phyloP scores from a whole-genome alignment of 2,797 vertebrate species.

The Gymnocypris eckloni region DNA sequence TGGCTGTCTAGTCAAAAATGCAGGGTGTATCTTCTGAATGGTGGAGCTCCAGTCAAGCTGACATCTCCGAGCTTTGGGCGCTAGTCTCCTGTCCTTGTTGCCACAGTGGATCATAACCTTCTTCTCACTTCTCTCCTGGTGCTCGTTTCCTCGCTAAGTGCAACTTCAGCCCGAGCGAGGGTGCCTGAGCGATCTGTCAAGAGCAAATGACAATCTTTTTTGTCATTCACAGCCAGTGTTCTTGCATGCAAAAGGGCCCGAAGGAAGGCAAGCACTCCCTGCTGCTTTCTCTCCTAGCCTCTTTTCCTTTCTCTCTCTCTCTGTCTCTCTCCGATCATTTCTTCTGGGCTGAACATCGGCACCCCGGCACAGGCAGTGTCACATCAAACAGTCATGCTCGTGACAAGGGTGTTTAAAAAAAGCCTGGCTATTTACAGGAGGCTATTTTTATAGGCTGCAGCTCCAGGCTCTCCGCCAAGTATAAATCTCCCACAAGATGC shows the following conservation, averaged over 20 bases:
- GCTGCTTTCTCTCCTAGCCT: conserved; percentile 54
- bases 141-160: conserved; percentile 59
- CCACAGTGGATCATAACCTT: conserved; percentile 62
- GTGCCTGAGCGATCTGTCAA: conserved; percentile 74
- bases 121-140: conserved; percentile 62
- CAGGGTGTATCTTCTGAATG: conserved; percentile 41
- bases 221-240: conserved; percentile 72
- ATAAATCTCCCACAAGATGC: conserved; percentile 75
- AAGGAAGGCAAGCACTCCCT: conserved; percentile 63
- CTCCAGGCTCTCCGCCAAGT: conserved; percentile 71
- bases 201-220: conserved; percentile 78
- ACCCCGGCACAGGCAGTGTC: conserved; percentile 70
- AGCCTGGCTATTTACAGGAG: conserved; percentile 68
- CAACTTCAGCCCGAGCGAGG: conserved; percentile 69
- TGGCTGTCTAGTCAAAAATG: conserved; percentile 63
- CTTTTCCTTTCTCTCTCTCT: conserved; percentile 52
- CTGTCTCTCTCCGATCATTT: conserved; percentile 66
- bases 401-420: conserved; percentile 71
- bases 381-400: conserved; percentile 69
- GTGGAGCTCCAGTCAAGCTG: conserved; percentile 23
- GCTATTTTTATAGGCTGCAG: conserved; percentile 43
- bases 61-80: conserved; percentile 69
- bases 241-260: conserved; percentile 67
- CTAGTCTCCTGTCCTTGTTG: conserved; percentile 66
- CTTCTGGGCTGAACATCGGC: conserved; percentile 64